These are phyloP conservation scores for Tragelaphus buxtoni DNA, from an alignment of 2,113 vertebrate genomes.

Conservation along the genomic window DNA sequence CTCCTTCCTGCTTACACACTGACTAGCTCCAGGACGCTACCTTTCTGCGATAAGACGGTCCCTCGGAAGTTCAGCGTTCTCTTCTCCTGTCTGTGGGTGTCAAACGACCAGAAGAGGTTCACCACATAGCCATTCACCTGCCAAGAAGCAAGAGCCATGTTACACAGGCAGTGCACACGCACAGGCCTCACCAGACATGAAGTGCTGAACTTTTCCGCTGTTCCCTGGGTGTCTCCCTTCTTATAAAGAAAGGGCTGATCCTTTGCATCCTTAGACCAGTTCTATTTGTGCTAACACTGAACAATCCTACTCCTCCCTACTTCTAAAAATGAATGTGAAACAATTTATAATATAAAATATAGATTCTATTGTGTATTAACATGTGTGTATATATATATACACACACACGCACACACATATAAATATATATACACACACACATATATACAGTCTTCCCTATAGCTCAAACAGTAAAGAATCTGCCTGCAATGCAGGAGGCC, in stretches of 20 bases:
- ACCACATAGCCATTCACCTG: conserved; percentile 90
- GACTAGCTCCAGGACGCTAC: conserved; percentile 67
- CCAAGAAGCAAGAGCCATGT: not conserved
- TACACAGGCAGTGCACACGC: rapidly evolving
- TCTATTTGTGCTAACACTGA: not conserved
- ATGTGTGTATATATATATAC: not conserved
- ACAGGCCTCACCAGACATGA: rapidly evolving
- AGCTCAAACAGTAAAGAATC: no score
- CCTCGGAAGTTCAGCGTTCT: conserved; percentile 83
- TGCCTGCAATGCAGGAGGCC: no score
- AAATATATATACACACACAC: no score
- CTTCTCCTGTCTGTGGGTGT: conserved; percentile 91
- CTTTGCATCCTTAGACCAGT: not conserved
- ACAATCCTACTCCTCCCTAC: not conserved
- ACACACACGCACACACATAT: not conserved
- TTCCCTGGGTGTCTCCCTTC: not conserved
- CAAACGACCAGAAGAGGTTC: conserved; percentile 93
- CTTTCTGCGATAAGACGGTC: conserved; percentile 80
- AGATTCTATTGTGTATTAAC: not conserved
- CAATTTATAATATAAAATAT: not conserved
- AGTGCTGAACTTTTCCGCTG: no score
- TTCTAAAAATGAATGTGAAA: not conserved
- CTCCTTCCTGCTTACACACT: not conserved
- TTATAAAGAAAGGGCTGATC: not conserved
- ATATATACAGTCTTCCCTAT: no score